These are phyloP conservation scores for Tetramorium alpestre DNA, from an alignment of 1,140 invertebrate genomes.

Conservation along the genomic window DNA sequence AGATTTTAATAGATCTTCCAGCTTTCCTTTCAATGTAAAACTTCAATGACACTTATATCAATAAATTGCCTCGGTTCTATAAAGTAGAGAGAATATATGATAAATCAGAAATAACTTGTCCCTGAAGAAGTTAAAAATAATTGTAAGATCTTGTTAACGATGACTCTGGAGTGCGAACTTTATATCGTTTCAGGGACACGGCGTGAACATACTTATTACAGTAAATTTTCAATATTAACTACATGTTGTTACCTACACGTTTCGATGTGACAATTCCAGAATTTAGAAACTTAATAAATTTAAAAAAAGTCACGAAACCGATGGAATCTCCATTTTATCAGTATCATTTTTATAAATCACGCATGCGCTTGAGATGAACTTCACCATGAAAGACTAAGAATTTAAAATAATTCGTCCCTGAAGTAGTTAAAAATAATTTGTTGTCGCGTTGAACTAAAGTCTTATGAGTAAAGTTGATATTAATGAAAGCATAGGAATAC, in stretches of 20 bases:
- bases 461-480: not conserved
- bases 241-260: not conserved
- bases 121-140: constrained; percentile 57
- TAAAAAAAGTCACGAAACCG: not conserved
- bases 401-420: constrained; percentile 29
- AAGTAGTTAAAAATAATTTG: constrained; percentile 48
- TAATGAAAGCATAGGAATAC: not conserved
- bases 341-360: constrained; percentile 4
- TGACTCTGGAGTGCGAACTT: constrained; percentile 38
- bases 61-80: not conserved
- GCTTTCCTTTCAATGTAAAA: not conserved
- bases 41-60: not conserved
- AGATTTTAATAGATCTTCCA: not conserved
- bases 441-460: not conserved
- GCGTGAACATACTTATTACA: constrained; percentile 1
- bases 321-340: not conserved
- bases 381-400: constrained; percentile 17
- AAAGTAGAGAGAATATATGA: constrained; percentile 37
- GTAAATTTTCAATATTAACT: constrained; percentile 10
- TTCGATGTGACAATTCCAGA: not conserved
- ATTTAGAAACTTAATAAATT: constrained; percentile 14
- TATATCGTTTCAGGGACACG: constrained; percentile 38
- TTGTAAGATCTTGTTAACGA: constrained; percentile 43
- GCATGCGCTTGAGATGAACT: not conserved
- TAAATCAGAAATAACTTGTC: constrained; percentile 53